Conservation (phyloP, 2,797 vertebrate genomes). For the Trichosurus vulpecula region DNA sequence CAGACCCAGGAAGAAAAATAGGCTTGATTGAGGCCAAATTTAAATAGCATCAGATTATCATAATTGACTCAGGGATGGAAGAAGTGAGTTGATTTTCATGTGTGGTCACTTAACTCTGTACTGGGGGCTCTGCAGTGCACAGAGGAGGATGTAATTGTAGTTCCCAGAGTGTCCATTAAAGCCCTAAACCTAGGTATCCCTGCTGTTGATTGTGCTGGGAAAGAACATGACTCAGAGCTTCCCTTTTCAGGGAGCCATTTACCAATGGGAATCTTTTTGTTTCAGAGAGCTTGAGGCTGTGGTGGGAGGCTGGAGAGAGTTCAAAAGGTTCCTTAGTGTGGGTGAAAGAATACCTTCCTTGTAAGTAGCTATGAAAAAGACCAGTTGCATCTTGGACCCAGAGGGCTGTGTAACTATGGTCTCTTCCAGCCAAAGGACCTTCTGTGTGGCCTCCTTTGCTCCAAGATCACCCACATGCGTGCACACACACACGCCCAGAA, state of each 20-base stretch:
- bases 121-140: background rate
- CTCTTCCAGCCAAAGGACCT: background rate
- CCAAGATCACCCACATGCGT: background rate
- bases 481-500: background rate
- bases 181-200: conserved; percentile 32
- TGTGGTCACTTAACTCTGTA: conserved; percentile 7
- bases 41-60: conserved; percentile 18
- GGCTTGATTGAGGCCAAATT: conserved; percentile 39
- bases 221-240: background rate
- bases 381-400: background rate
- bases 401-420: background rate
- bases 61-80: conserved; percentile 38
- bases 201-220: conserved; percentile 11
- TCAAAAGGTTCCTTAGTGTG: background rate
- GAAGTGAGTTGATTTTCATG: conserved; percentile 28
- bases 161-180: conserved; percentile 30
- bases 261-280: conserved; percentile 32
- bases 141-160: conserved; percentile 30
- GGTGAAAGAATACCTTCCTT: conserved; percentile 1
- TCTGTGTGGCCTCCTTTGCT: background rate
- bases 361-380: background rate
- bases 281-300: conserved; percentile 10
- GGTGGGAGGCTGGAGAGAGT: conserved; percentile 14
- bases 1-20: conserved; percentile 41
- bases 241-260: conserved; percentile 22